These are phyloP conservation scores for Thunnus thynnus DNA, from an alignment of 2,113 vertebrate genomes.

Conservation along the genomic window DNA sequence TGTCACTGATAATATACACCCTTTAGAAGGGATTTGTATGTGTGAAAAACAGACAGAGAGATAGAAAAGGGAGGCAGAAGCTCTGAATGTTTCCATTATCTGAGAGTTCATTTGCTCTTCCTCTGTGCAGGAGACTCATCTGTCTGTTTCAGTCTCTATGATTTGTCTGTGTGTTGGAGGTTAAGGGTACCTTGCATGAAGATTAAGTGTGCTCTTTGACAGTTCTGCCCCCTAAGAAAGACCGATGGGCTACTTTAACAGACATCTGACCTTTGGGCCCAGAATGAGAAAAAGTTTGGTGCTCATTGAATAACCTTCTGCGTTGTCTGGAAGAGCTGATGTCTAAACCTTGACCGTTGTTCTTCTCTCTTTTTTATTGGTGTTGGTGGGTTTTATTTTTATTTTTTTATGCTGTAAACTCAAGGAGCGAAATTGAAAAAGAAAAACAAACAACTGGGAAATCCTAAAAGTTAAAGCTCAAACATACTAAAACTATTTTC, in stretches of 20 bases:
- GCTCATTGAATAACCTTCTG: constrained; percentile 11
- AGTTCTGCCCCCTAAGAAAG: constrained; percentile 63
- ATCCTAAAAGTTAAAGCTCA: neutral
- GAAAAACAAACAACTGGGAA: neutral
- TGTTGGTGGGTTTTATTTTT: too few relatives aligned
- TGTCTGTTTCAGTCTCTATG: constrained; percentile 47
- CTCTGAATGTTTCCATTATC: constrained; percentile 39
- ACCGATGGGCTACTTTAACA: constrained; percentile 60
- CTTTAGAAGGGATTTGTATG: constrained; percentile 29
- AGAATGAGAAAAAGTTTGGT: constrained; percentile 58
- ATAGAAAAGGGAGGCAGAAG: neutral
- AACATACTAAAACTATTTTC: neutral
- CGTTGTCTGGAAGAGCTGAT: neutral
- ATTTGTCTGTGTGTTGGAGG: constrained; percentile 66
- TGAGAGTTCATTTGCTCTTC: constrained; percentile 29
- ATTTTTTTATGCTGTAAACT: neutral
- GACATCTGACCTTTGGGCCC: constrained; percentile 72
- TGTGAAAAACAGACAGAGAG: constrained; percentile 25
- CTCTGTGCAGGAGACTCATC: constrained; percentile 34
- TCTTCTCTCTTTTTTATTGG: neutral
- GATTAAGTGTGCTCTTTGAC: constrained; percentile 67
- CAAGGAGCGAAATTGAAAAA: neutral
- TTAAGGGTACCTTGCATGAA: constrained; percentile 72
- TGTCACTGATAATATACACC: constrained; percentile 46
- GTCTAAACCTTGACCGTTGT: constrained; percentile 22